Evolutionary conservation across 2,797 vertebrate genomes (phyloP).

Genomic region (Sternotherus odoratus): DNA sequence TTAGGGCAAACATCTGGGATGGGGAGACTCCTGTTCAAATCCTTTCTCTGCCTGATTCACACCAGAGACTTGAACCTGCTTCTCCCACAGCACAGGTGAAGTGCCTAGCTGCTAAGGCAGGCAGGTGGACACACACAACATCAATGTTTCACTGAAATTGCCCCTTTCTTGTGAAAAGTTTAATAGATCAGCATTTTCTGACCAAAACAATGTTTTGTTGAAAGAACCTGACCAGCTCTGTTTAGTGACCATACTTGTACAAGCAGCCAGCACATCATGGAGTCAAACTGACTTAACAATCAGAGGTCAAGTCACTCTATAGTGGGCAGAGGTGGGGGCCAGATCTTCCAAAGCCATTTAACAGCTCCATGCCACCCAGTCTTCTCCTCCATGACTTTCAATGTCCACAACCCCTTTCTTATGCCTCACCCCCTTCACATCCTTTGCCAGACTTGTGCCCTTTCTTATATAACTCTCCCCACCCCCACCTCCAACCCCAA

Average conservation of each 20-base stretch:
- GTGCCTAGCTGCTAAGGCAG: too few species aligned
- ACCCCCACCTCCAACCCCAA: neutral
- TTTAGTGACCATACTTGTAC: neutral
- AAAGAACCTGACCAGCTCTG: neutral
- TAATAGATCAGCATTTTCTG: too few species aligned
- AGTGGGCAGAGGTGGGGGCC: neutral
- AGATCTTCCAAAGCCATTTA: neutral
- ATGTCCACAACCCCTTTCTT: neutral
- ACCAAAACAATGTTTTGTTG: too few species aligned
- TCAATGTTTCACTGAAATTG: too few species aligned
- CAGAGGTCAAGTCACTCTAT: neutral
- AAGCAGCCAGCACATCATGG: neutral
- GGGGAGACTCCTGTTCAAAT: too few species aligned
- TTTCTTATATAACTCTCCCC: neutral
- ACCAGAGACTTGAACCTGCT: too few species aligned
- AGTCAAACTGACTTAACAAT: neutral
- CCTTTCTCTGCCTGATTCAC: too few species aligned
- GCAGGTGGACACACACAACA: too few species aligned
- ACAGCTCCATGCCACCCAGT: neutral
- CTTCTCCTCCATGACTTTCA: neutral
- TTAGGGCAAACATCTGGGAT: too few species aligned
- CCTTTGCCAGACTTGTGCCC: neutral
- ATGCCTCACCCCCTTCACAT: neutral
- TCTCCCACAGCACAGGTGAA: too few species aligned
- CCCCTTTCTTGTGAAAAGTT: too few species aligned